phyloP scores from a whole-genome alignment of 1,140 invertebrate genomes.

The Pantala flavescens region DNA sequence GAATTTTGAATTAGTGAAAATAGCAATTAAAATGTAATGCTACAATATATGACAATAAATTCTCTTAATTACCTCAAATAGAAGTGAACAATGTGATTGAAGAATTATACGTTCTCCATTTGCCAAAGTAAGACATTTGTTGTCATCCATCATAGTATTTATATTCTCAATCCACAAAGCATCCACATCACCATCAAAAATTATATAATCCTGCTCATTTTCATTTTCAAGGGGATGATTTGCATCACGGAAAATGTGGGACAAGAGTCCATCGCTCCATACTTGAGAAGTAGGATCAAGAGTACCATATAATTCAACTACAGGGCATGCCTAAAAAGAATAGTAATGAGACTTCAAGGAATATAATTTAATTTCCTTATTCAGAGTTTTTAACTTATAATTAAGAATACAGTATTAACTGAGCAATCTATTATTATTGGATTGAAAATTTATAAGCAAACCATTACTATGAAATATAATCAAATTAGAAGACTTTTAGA shows the following conservation, averaged over 20 bases:
- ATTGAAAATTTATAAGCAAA: conserved; percentile 10
- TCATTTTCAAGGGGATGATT: conserved; percentile 59
- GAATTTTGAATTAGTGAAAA: too few relatives aligned
- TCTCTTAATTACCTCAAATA: conserved; percentile 66
- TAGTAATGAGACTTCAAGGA: conserved; percentile 25
- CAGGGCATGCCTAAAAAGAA: conserved; percentile 59
- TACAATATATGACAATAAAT: too few relatives aligned
- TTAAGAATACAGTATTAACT: too few relatives aligned
- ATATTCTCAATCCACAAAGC: conserved; percentile 91
- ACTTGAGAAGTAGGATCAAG: conserved; percentile 73
- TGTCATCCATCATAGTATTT: conserved; percentile 95
- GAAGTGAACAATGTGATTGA: conserved; percentile 65
- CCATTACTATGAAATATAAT: too few relatives aligned
- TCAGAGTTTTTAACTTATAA: background rate
- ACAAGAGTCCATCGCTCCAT: conserved; percentile 85
- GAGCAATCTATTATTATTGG: too few relatives aligned
- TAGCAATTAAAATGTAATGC: too few relatives aligned
- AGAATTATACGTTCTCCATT: conserved; percentile 83
- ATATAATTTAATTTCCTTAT: conserved; percentile 29
- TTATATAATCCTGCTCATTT: conserved; percentile 64
- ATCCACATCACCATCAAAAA: conserved; percentile 90
- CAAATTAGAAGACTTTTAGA: too few relatives aligned
- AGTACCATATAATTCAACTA: conserved; percentile 82
- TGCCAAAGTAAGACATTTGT: conserved; percentile 74
- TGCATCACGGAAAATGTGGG: conserved; percentile 81